Percentiles rank a stretch among this genome's conserved stretches.
These are phyloP conservation scores for Pseudoips prasinana DNA, from an alignment of 2,888 invertebrate genomes.

Conservation along the genomic window DNA sequence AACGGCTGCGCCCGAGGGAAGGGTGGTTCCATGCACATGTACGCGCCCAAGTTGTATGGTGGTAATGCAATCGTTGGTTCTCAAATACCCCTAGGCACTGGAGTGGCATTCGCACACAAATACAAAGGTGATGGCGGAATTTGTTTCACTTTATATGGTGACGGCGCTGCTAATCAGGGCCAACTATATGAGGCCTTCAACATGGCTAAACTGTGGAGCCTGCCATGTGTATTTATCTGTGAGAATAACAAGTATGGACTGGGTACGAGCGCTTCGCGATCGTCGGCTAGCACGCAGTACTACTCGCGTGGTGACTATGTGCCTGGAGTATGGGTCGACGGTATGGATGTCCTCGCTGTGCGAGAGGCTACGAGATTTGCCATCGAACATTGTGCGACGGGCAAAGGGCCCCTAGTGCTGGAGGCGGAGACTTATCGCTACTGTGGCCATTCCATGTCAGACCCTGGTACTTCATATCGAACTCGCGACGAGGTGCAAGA, in stretches of 20 bases:
- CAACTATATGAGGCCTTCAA: slow-evolving; percentile 95
- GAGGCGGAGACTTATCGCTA: slow-evolving; percentile 98
- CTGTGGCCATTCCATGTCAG: slow-evolving; percentile 99
- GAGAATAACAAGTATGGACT: slow-evolving; percentile 99
- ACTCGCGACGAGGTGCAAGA: slow-evolving; percentile 97
- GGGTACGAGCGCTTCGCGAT: slow-evolving; percentile 95
- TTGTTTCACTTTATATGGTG: slow-evolving; percentile 94
- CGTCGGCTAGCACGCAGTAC: slow-evolving; percentile 93
- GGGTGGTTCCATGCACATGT: slow-evolving; percentile 99
- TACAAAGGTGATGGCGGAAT: slow-evolving; percentile 93
- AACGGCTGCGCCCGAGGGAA: slow-evolving; percentile 96
- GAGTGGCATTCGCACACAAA: slow-evolving; percentile 94
- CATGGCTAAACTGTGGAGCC: slow-evolving; percentile 96
- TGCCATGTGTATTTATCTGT: slow-evolving; percentile 96
- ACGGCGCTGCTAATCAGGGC: slow-evolving; percentile 96
- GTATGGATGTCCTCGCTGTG: slow-evolving; percentile 97
- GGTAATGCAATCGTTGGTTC: slow-evolving; percentile 99
- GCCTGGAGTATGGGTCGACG: slow-evolving; percentile 98
- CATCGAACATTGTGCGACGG: slow-evolving; percentile 89
- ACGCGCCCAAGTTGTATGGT: slow-evolving; percentile 93
- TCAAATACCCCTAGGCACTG: slow-evolving; percentile 97
- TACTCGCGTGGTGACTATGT: slow-evolving; percentile 96
- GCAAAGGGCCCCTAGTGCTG: slow-evolving; percentile 94
- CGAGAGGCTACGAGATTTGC: slow-evolving; percentile 92
- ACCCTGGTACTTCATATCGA: slow-evolving; percentile 97